Conservation (phyloP, 1,140 invertebrate species). For the Drosophila equinoxialis region DNA sequence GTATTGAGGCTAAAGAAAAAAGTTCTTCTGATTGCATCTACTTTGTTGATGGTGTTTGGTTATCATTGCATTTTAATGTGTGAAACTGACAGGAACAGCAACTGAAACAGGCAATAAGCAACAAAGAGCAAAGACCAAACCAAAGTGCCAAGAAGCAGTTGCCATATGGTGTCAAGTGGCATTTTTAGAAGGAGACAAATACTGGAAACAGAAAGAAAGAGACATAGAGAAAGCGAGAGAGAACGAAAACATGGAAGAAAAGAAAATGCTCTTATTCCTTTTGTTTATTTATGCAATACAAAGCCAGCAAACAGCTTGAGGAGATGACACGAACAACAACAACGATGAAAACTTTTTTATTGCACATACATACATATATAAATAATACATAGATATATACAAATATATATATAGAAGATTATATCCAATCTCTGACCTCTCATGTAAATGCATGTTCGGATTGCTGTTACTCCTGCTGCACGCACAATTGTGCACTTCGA, state of each 20-base stretch:
- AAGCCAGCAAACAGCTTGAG: slow-evolving; percentile 34
- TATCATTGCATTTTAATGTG: slow-evolving; percentile 79
- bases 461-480: neutral
- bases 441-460: slow-evolving; percentile 11
- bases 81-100: slow-evolving; percentile 69
- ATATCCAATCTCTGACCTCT: slow-evolving; percentile 12
- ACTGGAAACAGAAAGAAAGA: neutral
- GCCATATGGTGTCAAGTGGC: slow-evolving; percentile 78
- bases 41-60: slow-evolving; percentile 34
- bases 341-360: slow-evolving; percentile 5
- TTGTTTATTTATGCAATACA: slow-evolving; percentile 67
- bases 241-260: neutral
- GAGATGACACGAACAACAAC: slow-evolving; percentile 32
- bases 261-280: slow-evolving; percentile 74
- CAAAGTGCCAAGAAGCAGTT: slow-evolving; percentile 51
- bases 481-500: slow-evolving; percentile 13
- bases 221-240: neutral
- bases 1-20: slow-evolving; percentile 41
- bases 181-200: slow-evolving; percentile 41
- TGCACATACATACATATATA: neutral
- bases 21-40: slow-evolving; percentile 28
- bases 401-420: neutral
- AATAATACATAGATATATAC: slow-evolving; percentile 7
- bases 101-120: slow-evolving; percentile 14
- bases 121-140: slow-evolving; percentile 3